Percentiles rank a stretch among this genome's conserved stretches.
Conservation (phyloP, 2,797 vertebrate species). For the Halcyon badia region DNA sequence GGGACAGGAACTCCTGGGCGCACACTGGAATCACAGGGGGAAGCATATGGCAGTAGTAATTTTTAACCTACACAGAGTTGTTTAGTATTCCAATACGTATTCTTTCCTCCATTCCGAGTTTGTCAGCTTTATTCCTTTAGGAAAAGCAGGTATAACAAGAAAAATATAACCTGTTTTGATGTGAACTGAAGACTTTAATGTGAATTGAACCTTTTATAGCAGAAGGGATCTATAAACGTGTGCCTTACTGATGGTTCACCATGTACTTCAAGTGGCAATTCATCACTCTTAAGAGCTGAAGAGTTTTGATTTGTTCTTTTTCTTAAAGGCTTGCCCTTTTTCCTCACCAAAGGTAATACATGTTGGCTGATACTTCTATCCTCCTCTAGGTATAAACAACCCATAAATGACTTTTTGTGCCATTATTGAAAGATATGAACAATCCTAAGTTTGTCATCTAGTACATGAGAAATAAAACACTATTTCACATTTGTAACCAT, state of each 20-base stretch:
- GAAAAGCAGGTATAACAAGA: background rate
- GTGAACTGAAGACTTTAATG: background rate
- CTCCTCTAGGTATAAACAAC: background rate
- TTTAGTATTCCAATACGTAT: background rate
- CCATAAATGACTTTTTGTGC: background rate
- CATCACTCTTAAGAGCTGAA: background rate
- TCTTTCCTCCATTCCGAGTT: background rate
- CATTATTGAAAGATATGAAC: background rate
- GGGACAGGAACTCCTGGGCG: background rate
- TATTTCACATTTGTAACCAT: background rate
- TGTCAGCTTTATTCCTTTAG: background rate
- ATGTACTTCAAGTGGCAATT: background rate
- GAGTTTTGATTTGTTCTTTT: background rate
- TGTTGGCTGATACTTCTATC: background rate
- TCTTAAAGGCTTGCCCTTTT: background rate
- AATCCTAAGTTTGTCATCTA: background rate
- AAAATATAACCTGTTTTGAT: slow-evolving; percentile 15
- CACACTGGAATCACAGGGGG: background rate
- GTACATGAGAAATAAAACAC: background rate
- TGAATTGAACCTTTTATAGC: background rate
- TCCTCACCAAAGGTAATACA: background rate
- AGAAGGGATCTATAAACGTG: background rate
- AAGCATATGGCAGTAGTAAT: fast-evolving
- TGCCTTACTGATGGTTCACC: background rate
- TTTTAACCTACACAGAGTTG: background rate